Evolutionary conservation across 2,888 invertebrate species (phyloP).

Genomic region (Apamea sordens): DNA sequence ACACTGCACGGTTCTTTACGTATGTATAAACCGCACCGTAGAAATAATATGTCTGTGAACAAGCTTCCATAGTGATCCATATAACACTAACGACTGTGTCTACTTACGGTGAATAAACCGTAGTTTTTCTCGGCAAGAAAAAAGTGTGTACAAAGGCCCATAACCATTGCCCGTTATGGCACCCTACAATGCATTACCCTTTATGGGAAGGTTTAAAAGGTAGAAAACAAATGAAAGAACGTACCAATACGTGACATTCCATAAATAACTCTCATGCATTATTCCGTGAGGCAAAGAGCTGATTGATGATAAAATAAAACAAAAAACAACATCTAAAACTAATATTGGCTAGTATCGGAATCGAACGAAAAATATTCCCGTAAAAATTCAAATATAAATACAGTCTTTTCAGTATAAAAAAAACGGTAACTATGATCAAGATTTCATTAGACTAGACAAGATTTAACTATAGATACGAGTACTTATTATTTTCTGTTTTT

Average conservation of each 20-base stretch:
- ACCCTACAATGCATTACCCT: not conserved
- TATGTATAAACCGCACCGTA: not conserved
- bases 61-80: not conserved
- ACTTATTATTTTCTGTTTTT: too few relatives aligned
- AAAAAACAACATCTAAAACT: slow-evolving; percentile 7
- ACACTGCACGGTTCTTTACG: not conserved
- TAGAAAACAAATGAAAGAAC: slow-evolving; percentile 15
- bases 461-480: not conserved
- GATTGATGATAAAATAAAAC: slow-evolving; percentile 34
- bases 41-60: not conserved
- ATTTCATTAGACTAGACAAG: not conserved
- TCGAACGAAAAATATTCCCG: not conserved
- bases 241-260: slow-evolving; percentile 31
- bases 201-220: not conserved
- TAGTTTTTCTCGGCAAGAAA: not conserved
- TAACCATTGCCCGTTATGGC: not conserved
- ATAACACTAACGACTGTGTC: not conserved
- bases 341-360: slow-evolving; percentile 1
- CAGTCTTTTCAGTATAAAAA: not conserved
- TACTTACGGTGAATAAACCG: not conserved
- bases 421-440: not conserved
- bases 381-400: not conserved
- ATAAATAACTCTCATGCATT: slow-evolving; percentile 54
- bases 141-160: not conserved
- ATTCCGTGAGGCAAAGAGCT: slow-evolving; percentile 27